Percentiles rank a stretch among this genome's conserved stretches.
Evolutionary conservation across 1,140 invertebrate genomes (phyloP).

Genomic region (Ganaspis sp.): DNA sequence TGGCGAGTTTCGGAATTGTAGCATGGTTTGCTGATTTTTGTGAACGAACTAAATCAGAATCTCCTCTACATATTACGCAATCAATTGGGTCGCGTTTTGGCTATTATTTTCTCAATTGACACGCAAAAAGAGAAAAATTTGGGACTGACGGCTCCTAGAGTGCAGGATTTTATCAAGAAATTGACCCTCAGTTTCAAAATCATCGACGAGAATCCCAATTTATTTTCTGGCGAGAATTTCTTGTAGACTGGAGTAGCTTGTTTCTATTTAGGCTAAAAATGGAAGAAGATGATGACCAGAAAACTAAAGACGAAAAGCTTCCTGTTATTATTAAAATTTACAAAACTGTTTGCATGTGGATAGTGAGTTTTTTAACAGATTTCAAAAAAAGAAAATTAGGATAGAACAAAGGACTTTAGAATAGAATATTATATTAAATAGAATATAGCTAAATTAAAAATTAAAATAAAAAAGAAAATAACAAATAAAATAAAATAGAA

Average conservation of each 20-base stretch:
- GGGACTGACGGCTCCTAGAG: slow-evolving; percentile 66
- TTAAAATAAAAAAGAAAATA: no score
- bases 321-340: slow-evolving; percentile 72
- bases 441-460: no score
- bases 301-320: slow-evolving; percentile 68
- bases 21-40: slow-evolving; percentile 77
- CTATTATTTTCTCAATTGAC: slow-evolving; percentile 81
- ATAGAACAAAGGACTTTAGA: no score
- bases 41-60: slow-evolving; percentile 78
- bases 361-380: slow-evolving; percentile 45
- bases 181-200: slow-evolving; percentile 76
- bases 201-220: slow-evolving; percentile 60
- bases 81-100: slow-evolving; percentile 80
- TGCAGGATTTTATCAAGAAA: slow-evolving; percentile 79
- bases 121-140: slow-evolving; percentile 68
- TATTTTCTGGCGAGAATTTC: slow-evolving; percentile 30
- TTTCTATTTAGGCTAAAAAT: slow-evolving; percentile 35
- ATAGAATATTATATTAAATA: no score
- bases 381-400: no score
- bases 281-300: neutral
- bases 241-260: slow-evolving; percentile 41
- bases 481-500: no score
- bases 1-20: slow-evolving; percentile 84
- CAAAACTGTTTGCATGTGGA: slow-evolving; percentile 71
- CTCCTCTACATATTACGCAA: slow-evolving; percentile 89